Conservation (phyloP, 1,140 invertebrate genomes). For the Conopomorpha cramerella region DNA sequence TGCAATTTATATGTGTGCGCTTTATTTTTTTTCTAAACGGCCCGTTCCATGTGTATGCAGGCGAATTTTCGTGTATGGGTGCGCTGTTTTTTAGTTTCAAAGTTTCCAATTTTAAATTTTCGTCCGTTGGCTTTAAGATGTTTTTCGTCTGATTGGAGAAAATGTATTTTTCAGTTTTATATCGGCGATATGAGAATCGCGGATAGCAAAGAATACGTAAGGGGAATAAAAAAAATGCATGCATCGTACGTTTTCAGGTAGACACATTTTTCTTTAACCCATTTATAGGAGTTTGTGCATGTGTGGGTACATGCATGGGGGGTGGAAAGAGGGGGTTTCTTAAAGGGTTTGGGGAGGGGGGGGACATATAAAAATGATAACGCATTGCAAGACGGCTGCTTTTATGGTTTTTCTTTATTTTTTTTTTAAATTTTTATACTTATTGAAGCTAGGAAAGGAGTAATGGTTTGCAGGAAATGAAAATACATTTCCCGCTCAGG, state of each 20-base stretch:
- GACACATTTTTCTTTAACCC: conserved; percentile 61
- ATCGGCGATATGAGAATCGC: conserved; percentile 59
- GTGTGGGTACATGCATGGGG: conserved; percentile 39
- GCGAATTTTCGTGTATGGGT: conserved; percentile 34
- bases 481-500: too few species aligned
- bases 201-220: conserved; percentile 58
- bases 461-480: background rate
- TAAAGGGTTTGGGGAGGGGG: conserved; percentile 33
- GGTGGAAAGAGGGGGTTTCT: conserved; percentile 19
- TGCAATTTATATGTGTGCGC: conserved; percentile 55
- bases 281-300: conserved; percentile 39
- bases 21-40: conserved; percentile 54
- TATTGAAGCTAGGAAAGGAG: conserved; percentile 7
- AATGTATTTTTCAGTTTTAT: conserved; percentile 61
- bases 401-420: conserved; percentile 60
- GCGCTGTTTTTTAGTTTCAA: conserved; percentile 32
- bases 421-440: conserved; percentile 52
- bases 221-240: conserved; percentile 51
- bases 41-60: conserved; percentile 30
- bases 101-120: conserved; percentile 18
- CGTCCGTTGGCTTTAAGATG: conserved; percentile 1
- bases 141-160: conserved; percentile 15
- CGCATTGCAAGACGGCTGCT: conserved; percentile 59
- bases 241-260: conserved; percentile 59
- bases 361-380: conserved; percentile 60